Evolutionary conservation across 2,888 invertebrate genomes (phyloP), one percentile per base, ranked within the genome.

Genomic region (Mimachlamys varia): DNA sequence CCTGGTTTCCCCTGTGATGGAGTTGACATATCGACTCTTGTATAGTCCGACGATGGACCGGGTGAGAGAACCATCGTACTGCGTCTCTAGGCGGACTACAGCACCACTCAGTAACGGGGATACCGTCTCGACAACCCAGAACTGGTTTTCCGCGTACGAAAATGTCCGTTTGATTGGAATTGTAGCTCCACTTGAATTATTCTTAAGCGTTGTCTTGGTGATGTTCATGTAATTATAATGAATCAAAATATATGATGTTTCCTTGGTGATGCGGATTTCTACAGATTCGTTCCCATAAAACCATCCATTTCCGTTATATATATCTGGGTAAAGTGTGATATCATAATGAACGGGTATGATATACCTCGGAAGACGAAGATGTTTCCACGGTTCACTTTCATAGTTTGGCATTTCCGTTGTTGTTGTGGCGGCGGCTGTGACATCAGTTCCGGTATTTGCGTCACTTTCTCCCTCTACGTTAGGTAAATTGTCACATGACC

Each of bases 31-130:
- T 12, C 97, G 97, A 91, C 98, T 98, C 93, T 97, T 97, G 96
- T 98, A 98, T 90, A 98, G 97, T 7, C 98, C 98, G 90, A 98
- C 97, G 94, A 98, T 98, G 93, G 97, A 97, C 92, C 97, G 97
- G 49, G 97, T 97, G 95, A 98, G 97, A 92, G 97, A 97, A 0
- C 98, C 98, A 92, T 97, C 96, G 95, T 98, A 98, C 62, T 97
- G 96, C 88, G 98, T 97, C 87, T 96, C 95, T 22, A 98, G 95
- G 22, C 97, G 88, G 33, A 95, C 94, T 37, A 88, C 89, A 0
- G 91, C 91, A 4, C 94, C 96, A 0, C 93, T 94, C 5, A 76
- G 62, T 4, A 97, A 91, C 13, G 92, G 91, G 0, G 93, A 90
- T 33, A 92, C 93, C 0, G 95, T 94, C 89, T 96, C 95, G 62